Conservation (phyloP, 2,797 vertebrate species). For the Lepus townsendii region DNA sequence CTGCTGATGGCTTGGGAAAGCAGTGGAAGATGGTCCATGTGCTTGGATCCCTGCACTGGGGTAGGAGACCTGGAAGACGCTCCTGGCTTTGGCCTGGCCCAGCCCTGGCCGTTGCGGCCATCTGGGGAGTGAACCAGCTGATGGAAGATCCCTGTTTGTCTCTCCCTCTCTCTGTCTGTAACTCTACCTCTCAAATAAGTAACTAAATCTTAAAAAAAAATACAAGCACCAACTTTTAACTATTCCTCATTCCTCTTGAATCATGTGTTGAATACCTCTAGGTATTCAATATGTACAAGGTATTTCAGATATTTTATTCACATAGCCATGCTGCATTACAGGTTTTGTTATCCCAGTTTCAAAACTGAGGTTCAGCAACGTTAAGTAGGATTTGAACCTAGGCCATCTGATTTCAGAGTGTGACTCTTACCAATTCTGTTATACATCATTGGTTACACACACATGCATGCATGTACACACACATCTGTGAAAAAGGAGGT, state of each 20-base stretch:
- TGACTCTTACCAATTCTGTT: slow-evolving; percentile 10
- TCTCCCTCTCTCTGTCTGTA: too few species aligned
- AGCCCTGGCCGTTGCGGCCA: too few species aligned
- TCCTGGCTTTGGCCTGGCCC: too few species aligned
- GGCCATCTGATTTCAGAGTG: slow-evolving; percentile 37
- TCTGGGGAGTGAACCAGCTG: too few species aligned
- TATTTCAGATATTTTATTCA: slow-evolving; percentile 28
- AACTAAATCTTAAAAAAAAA: too few species aligned
- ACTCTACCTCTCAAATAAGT: too few species aligned
- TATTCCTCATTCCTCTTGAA: background rate
- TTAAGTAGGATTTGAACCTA: slow-evolving; percentile 56
- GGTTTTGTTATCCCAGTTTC: background rate
- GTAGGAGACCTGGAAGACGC: too few species aligned
- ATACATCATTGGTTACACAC: background rate
- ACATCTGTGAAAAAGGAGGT: background rate
- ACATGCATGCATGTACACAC: too few species aligned
- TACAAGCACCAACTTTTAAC: background rate
- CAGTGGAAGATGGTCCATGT: too few species aligned
- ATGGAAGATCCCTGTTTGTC: too few species aligned
- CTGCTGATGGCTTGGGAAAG: too few species aligned
- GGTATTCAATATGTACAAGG: background rate
- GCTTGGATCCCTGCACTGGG: too few species aligned
- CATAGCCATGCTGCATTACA: background rate
- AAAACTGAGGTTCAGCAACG: slow-evolving; percentile 19
- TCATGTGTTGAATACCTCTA: background rate